These are phyloP conservation scores for Paedocypris sp. DNA, from an alignment of 2,113 vertebrate genomes.

Conservation along the genomic window DNA sequence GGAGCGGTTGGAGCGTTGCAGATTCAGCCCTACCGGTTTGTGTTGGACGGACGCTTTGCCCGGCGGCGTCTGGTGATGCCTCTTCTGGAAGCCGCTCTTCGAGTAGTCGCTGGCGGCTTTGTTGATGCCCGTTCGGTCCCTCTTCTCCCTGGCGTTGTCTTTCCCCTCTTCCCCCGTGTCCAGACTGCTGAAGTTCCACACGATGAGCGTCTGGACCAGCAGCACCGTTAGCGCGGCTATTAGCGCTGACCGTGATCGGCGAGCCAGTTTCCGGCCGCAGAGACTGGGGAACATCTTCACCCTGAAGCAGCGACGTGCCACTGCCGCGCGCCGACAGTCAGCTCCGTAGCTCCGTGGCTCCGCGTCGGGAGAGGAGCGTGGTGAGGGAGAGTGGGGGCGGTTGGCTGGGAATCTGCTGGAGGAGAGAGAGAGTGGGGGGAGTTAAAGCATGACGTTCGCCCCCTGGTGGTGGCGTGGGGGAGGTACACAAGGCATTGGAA, in stretches of 20 bases:
- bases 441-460: not conserved
- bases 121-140: conserved; percentile 53
- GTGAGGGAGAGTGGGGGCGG: conserved; percentile 22
- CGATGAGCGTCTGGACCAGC: conserved; percentile 86
- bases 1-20: not conserved
- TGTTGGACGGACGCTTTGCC: conserved; percentile 51
- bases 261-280: conserved; percentile 79
- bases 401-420: conserved; percentile 21
- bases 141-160: conserved; percentile 55
- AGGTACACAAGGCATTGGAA: not conserved
- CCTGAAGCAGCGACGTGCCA: conserved; percentile 38
- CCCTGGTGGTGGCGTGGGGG: conserved; percentile 11
- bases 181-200: conserved; percentile 93
- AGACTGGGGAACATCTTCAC: conserved; percentile 68
- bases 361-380: conserved; percentile 18
- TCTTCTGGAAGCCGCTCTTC: conserved; percentile 44
- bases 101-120: conserved; percentile 50
- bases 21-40: conserved; percentile 50
- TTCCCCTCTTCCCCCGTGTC: conserved; percentile 68
- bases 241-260: conserved; percentile 76
- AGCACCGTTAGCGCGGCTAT: conserved; percentile 76
- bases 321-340: conserved; percentile 48
- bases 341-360: conserved; percentile 40
- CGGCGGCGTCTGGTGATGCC: conserved; percentile 52
- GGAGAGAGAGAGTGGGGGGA: not conserved